Conservation (phyloP, 2,113 vertebrate genomes). For the Cygnus buccinator region DNA sequence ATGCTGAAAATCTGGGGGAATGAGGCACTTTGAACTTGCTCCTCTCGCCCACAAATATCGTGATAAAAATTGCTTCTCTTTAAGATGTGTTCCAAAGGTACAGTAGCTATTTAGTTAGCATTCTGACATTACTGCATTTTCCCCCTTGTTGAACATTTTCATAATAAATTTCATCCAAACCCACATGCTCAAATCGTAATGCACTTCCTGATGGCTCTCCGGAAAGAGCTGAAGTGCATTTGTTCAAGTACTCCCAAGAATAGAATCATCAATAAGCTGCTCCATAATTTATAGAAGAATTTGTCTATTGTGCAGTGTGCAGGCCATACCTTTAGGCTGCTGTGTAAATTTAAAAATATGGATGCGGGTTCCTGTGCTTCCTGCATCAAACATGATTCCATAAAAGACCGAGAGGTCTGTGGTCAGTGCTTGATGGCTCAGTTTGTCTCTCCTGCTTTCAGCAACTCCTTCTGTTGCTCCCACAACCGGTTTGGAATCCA, state of each 20-base stretch:
- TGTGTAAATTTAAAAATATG: constrained; percentile 90
- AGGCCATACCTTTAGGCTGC: constrained; percentile 75
- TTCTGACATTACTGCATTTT: neutral
- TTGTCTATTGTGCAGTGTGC: neutral
- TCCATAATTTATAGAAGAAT: fast-evolving
- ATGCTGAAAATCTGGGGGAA: neutral
- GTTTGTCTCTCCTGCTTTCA: constrained; percentile 17
- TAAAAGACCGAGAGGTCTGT: constrained; percentile 75
- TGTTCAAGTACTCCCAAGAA: neutral
- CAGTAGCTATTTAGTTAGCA: neutral
- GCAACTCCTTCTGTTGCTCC: constrained; percentile 36
- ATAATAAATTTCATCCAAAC: neutral
- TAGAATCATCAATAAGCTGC: neutral
- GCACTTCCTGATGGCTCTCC: neutral
- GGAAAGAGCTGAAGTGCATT: neutral
- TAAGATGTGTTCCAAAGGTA: neutral
- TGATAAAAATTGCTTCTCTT: neutral
- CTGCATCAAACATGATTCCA: constrained; percentile 94
- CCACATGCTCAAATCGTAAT: neutral
- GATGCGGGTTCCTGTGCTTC: constrained; percentile 93
- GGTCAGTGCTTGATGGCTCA: neutral
- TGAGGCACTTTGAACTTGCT: neutral
- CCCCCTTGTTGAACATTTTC: neutral
- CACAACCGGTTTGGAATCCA: constrained; percentile 53
- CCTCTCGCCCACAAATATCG: neutral